Percentiles rank a stretch among this genome's conserved stretches.
Evolutionary conservation across 2,797 vertebrate genomes (phyloP).

Genomic region (Lepidocolaptes lacrymiger): DNA sequence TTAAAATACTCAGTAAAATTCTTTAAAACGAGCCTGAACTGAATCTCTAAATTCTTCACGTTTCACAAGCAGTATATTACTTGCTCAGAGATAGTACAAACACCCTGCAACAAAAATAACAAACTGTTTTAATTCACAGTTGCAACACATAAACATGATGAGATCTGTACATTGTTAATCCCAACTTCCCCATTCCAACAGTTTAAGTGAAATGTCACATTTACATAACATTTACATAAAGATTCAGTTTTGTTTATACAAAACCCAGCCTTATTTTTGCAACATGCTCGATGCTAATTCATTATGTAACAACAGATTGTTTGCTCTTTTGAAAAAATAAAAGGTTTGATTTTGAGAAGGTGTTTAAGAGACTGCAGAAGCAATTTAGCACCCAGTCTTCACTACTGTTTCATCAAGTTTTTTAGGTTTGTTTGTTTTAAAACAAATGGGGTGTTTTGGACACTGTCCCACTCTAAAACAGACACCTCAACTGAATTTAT

Average conservation of each 20-base stretch:
- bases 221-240: conserved; percentile 71
- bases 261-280: conserved; percentile 53
- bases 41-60: background rate
- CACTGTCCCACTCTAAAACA: background rate
- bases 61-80: background rate
- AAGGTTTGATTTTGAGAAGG: background rate
- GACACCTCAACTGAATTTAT: background rate
- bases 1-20: background rate
- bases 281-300: conserved; percentile 31
- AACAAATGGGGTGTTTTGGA: background rate
- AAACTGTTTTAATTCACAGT: conserved; percentile 47
- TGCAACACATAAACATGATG: conserved; percentile 45
- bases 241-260: conserved; percentile 55
- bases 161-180: conserved; percentile 66
- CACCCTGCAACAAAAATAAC: conserved; percentile 21
- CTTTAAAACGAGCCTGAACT: background rate
- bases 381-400: background rate
- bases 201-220: conserved; percentile 68
- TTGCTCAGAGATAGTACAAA: background rate
- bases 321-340: background rate
- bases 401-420: background rate
- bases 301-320: conserved; percentile 57
- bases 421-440: background rate
- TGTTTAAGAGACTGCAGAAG: background rate
- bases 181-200: conserved; percentile 28